Evolutionary conservation across 2,797 vertebrate genomes (phyloP).

Genomic region (Peromyscus eremicus): DNA sequence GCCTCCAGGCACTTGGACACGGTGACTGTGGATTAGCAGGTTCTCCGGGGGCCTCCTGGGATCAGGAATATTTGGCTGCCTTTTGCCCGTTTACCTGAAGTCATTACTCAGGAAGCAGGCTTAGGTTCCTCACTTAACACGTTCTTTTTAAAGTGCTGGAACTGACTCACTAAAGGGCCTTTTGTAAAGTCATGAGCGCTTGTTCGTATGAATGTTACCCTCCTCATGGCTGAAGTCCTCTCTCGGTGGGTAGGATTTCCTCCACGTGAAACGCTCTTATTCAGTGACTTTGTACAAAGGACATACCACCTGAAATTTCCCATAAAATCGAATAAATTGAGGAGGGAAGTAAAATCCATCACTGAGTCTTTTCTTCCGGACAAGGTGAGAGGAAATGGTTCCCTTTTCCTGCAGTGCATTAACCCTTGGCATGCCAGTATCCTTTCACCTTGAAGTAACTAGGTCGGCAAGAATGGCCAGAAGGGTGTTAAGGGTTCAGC

Average conservation of each 20-base stretch:
- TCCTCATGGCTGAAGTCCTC: conserved; percentile 57
- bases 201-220: background rate
- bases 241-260: conserved; percentile 58
- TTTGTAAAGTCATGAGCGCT: conserved; percentile 71
- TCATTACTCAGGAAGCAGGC: conserved; percentile 67
- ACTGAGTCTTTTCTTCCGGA: background rate
- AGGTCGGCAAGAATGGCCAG: background rate
- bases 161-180: conserved; percentile 59
- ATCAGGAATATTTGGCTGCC: background rate
- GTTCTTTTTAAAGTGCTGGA: conserved; percentile 57
- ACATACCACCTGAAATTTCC: background rate
- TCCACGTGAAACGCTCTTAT: conserved; percentile 52
- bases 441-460: background rate
- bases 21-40: conserved; percentile 63
- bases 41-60: background rate
- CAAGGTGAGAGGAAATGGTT: background rate
- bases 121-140: conserved; percentile 54
- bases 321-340: conserved; percentile 39
- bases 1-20: conserved; percentile 4
- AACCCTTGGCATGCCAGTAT: background rate
- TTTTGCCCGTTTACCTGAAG: conserved; percentile 63
- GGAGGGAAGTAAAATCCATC: background rate
- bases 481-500: background rate
- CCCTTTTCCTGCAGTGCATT: background rate
- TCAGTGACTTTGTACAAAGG: conserved; percentile 53